Conservation (phyloP, 2,797 vertebrate species). For the Glossophaga mutica region DNA sequence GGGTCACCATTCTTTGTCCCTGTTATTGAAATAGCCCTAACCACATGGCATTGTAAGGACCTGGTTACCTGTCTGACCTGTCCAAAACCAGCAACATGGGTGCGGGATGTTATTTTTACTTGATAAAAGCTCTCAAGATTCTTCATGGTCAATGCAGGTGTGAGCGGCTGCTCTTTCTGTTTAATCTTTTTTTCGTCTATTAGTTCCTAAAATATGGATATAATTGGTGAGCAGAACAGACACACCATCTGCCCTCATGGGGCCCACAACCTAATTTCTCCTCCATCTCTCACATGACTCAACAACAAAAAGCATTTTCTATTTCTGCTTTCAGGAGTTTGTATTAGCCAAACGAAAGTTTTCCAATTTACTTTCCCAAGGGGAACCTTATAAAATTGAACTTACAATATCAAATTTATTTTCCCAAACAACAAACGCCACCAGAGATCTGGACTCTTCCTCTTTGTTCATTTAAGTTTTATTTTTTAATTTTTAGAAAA, state of each 20-base stretch:
- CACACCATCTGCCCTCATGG: not conserved
- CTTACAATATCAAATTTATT: not conserved
- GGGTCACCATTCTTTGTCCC: not conserved
- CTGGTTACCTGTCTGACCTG: not conserved
- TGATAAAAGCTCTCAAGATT: not conserved
- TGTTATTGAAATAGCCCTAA: not conserved
- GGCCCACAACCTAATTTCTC: not conserved
- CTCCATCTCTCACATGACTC: not conserved
- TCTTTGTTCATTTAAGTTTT: not conserved
- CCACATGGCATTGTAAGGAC: not conserved
- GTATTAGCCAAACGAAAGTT: not conserved
- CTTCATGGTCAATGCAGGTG: not conserved
- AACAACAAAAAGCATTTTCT: not conserved
- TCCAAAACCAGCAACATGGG: not conserved
- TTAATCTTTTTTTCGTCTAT: not conserved
- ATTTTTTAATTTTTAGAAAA: not conserved
- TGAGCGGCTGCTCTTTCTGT: not conserved
- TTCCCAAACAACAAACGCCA: not conserved
- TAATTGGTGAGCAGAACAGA: not conserved
- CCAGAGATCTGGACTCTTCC: not conserved
- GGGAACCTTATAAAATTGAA: not conserved
- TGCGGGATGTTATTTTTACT: not conserved
- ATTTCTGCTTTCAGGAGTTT: not conserved
- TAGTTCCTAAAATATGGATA: not conserved
- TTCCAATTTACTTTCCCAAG: not conserved